Conservation (phyloP, 2,113 vertebrate genomes). For the Condylura cristata region DNA sequence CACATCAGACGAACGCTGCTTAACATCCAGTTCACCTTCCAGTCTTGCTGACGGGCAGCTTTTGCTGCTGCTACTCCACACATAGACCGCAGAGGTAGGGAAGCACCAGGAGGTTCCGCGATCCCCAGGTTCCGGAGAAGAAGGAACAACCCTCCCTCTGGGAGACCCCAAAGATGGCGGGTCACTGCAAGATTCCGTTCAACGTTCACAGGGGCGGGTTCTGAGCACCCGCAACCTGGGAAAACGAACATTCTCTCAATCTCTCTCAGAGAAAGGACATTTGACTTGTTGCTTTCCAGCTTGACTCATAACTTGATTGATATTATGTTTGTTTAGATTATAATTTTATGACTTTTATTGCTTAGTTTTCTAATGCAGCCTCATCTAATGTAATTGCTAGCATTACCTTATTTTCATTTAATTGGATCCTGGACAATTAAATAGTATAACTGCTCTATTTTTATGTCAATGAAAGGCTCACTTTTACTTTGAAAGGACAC, state of each 20-base stretch:
- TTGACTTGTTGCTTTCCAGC: no score
- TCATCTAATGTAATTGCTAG: neutral
- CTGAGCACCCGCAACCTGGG: no score
- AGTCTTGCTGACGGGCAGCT: neutral
- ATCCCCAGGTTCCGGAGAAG: neutral
- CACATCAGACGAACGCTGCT: accelerated
- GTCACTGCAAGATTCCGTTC: neutral
- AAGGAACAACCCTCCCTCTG: neutral
- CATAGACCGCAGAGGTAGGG: no score
- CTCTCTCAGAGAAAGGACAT: no score
- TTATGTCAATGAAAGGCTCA: neutral
- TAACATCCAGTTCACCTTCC: neutral
- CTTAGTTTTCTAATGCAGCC: neutral
- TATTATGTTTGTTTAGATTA: no score
- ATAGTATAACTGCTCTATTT: neutral
- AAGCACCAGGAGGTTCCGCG: neutral
- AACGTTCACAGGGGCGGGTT: neutral
- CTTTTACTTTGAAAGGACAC: no score
- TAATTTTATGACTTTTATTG: neutral
- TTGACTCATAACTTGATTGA: no score
- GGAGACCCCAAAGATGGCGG: neutral
- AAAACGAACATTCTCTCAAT: neutral
- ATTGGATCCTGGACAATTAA: neutral
- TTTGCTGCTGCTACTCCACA: neutral
- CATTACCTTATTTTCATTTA: neutral